phyloP scores from a whole-genome alignment of 2,797 vertebrate genomes.

The Amblyraja radiata region DNA sequence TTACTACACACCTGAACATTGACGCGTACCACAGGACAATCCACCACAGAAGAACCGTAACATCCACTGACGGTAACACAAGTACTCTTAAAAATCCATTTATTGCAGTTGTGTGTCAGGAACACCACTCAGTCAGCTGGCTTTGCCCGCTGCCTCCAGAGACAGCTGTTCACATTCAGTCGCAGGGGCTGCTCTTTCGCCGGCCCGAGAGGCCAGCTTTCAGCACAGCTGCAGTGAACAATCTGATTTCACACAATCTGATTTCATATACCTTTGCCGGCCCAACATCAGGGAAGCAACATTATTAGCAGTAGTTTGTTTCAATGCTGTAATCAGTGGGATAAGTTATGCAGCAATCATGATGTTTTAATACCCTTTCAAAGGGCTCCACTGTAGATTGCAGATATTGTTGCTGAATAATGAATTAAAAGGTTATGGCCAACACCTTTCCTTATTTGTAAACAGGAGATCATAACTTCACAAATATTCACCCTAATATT shows the following conservation, averaged over 20 bases:
- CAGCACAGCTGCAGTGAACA: not conserved
- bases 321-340: not conserved
- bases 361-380: not conserved
- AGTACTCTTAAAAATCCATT: not conserved
- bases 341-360: not conserved
- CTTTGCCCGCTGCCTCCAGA: constrained; percentile 6
- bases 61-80: not conserved
- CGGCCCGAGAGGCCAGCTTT: not conserved
- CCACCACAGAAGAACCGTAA: not conserved
- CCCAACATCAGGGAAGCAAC: not conserved
- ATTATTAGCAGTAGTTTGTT: not conserved
- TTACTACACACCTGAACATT: constrained; percentile 22
- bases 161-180: not conserved
- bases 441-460: not conserved
- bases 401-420: not conserved
- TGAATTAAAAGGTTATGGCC: no score
- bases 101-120: not conserved
- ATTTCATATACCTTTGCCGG: no score
- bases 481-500: no score
- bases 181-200: not conserved
- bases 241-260: not conserved
- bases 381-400: not conserved
- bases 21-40: not conserved
- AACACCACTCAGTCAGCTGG: not conserved
- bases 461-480: not conserved